Conservation (phyloP, 1,140 invertebrate genomes). For the Musca domestica region DNA sequence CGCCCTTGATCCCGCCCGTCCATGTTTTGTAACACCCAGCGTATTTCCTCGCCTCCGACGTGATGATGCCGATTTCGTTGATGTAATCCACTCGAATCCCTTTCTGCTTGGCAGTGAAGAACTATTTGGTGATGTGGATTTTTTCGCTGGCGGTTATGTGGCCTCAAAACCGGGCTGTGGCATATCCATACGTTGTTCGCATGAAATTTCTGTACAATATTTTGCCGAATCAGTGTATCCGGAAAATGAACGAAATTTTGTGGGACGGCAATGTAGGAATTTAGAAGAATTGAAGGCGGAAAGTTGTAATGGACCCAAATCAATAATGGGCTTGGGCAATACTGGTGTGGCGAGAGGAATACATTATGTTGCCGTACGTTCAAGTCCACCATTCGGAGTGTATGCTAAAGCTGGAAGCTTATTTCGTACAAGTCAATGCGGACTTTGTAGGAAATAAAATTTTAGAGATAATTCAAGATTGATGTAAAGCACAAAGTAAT, state of each 20-base stretch:
- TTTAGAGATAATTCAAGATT: no score
- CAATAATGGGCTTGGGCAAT: constrained; percentile 25
- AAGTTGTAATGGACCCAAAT: background rate
- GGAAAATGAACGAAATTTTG: constrained; percentile 27
- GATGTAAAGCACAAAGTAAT: no score
- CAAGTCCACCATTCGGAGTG: no score
- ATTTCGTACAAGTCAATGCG: no score
- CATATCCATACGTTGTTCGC: constrained; percentile 60
- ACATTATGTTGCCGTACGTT: no score
- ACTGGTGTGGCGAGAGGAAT: no score
- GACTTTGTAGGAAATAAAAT: no score
- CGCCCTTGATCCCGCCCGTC: constrained; percentile 67
- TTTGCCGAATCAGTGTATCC: constrained; percentile 59
- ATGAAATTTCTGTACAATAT: constrained; percentile 59
- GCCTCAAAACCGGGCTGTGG: constrained; percentile 32
- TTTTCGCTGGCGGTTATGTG: background rate
- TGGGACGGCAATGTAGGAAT: constrained; percentile 20
- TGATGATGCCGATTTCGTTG: background rate
- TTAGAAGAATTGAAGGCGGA: constrained; percentile 3
- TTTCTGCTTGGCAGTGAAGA: constrained; percentile 43
- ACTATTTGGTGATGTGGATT: background rate
- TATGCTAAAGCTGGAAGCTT: no score
- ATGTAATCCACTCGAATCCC: constrained; percentile 2
- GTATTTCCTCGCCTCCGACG: constrained; percentile 52
- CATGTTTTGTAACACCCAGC: constrained; percentile 56